These are phyloP conservation scores for Sebastes kiyomatsui DNA, from an alignment of 2,797 vertebrate species.

Conservation along the genomic window DNA sequence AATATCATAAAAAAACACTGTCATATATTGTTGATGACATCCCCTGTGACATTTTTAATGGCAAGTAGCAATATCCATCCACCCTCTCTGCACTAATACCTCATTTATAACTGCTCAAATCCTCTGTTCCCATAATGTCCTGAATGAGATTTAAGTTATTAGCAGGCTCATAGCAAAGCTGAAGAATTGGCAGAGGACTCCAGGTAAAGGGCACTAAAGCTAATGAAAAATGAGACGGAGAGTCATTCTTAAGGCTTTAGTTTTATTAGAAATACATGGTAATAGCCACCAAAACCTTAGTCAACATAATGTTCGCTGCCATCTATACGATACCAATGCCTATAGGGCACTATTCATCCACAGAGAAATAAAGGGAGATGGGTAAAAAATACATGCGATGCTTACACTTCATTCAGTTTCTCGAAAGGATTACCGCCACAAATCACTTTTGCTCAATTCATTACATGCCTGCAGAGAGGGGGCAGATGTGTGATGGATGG, in stretches of 20 bases:
- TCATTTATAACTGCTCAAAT: slow-evolving; percentile 68
- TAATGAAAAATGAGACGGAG: slow-evolving; percentile 77
- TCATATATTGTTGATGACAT: slow-evolving; percentile 46
- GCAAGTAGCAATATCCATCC: slow-evolving; percentile 49
- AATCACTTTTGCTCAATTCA: slow-evolving; percentile 81
- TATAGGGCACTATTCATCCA: slow-evolving; percentile 73
- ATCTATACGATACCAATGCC: slow-evolving; percentile 74
- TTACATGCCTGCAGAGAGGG: slow-evolving; percentile 76
- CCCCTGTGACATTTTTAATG: slow-evolving; percentile 54
- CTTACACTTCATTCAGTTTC: slow-evolving; percentile 77
- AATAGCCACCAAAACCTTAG: slow-evolving; percentile 77
- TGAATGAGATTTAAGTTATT: slow-evolving; percentile 72
- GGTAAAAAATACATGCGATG: slow-evolving; percentile 74
- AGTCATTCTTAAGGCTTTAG: slow-evolving; percentile 71
- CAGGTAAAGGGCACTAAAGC: slow-evolving; percentile 76
- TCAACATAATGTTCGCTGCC: slow-evolving; percentile 78
- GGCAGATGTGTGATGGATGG: slow-evolving; percentile 80
- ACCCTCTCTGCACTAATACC: slow-evolving; percentile 67
- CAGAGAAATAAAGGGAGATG: slow-evolving; percentile 57
- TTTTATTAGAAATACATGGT: slow-evolving; percentile 82
- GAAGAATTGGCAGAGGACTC: slow-evolving; percentile 67
- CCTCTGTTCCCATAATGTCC: slow-evolving; percentile 63
- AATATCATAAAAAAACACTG: slow-evolving; percentile 10
- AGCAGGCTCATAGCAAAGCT: slow-evolving; percentile 62
- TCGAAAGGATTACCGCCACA: slow-evolving; percentile 77